Evolutionary conservation across 2,113 vertebrate species (phyloP).

Genomic region (Hippocampus comes): DNA sequence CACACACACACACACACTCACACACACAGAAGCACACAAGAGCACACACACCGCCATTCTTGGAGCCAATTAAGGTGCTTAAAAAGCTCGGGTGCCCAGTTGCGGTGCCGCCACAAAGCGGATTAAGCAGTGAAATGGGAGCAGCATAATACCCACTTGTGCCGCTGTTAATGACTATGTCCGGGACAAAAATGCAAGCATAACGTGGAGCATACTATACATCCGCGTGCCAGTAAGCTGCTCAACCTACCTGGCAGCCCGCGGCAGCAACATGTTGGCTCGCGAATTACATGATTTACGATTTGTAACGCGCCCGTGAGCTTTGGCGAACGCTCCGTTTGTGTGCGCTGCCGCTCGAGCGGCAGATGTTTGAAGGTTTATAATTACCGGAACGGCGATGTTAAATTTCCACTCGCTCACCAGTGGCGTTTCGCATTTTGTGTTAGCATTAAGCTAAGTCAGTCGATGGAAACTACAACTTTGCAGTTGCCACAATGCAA

Average conservation of each 20-base stretch:
- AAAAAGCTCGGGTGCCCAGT: slow-evolving; percentile 2
- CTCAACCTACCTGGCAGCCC: not conserved
- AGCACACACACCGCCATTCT: not conserved
- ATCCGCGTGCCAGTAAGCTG: not conserved
- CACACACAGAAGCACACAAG: too few relatives aligned
- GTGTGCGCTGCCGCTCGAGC: too few relatives aligned
- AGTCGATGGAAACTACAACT: too few relatives aligned
- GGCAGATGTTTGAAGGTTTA: too few relatives aligned
- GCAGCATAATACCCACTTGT: not conserved
- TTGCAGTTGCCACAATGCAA: too few relatives aligned
- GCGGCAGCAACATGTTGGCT: not conserved
- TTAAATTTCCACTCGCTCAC: not conserved
- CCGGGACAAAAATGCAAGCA: not conserved
- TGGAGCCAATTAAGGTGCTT: slow-evolving; percentile 15
- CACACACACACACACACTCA: too few relatives aligned
- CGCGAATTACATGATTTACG: not conserved
- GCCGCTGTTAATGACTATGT: not conserved
- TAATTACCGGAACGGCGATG: too few relatives aligned
- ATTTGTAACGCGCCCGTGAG: not conserved
- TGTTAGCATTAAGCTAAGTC: too few relatives aligned
- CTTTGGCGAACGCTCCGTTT: too few relatives aligned
- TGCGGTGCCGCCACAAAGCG: slow-evolving; percentile 4
- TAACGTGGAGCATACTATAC: not conserved
- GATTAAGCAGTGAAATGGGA: slow-evolving; percentile 4
- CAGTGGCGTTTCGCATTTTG: too few relatives aligned